Evolutionary conservation across 1,140 invertebrate genomes (phyloP).

Genomic region (Lutraria rhynchaena): DNA sequence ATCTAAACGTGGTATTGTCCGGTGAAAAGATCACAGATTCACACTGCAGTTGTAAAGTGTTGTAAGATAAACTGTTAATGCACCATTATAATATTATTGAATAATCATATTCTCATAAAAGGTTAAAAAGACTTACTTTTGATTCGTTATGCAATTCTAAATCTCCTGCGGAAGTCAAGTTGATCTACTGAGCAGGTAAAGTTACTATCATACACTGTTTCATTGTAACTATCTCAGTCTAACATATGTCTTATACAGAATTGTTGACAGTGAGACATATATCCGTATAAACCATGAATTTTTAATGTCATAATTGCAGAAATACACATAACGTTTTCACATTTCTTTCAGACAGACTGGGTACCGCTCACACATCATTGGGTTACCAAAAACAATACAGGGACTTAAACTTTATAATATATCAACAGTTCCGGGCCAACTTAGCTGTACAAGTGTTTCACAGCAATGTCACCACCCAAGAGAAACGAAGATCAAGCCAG

Average conservation of each 20-base stretch:
- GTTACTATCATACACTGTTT: neutral
- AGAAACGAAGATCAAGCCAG: slow-evolving; percentile 52
- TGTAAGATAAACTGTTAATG: neutral
- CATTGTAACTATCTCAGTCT: neutral
- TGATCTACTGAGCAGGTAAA: too few species aligned
- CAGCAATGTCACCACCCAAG: slow-evolving; percentile 61
- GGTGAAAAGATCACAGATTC: neutral
- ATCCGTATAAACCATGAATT: neutral
- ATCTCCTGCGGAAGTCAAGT: too few species aligned
- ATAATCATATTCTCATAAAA: too few species aligned
- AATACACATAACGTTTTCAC: neutral
- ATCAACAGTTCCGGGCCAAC: slow-evolving; percentile 44
- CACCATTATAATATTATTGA: neutral
- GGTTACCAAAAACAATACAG: slow-evolving; percentile 48
- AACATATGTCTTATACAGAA: neutral
- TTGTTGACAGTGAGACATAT: neutral
- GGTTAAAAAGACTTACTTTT: too few species aligned
- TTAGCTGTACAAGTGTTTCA: slow-evolving; percentile 58
- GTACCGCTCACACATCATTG: slow-evolving; percentile 55
- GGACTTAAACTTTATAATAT: slow-evolving; percentile 60
- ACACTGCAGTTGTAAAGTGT: slow-evolving; percentile 1
- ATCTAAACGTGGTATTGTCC: neutral
- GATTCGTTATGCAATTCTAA: too few species aligned
- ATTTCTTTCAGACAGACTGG: slow-evolving; percentile 45
- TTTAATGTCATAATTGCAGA: neutral